A percentile compares a stretch with the other conserved stretches of the same genome.
Evolutionary conservation across 2,888 invertebrate species (phyloP).

Genomic region (Scaptomyza caliginosa): DNA sequence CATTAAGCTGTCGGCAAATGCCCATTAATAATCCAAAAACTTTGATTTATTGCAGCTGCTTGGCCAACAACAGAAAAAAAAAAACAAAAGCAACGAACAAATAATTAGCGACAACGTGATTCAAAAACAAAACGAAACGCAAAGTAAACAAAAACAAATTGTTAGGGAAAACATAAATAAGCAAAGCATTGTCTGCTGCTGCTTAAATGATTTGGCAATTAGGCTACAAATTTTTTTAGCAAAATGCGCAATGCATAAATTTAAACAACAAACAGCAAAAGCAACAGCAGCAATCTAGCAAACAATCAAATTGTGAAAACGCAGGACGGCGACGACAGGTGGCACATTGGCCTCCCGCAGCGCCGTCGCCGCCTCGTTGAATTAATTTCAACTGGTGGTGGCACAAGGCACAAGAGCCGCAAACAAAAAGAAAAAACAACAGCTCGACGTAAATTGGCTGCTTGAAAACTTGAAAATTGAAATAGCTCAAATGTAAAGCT

Average conservation of each 20-base stretch:
- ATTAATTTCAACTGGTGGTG: constrained; percentile 54
- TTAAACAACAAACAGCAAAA: constrained; percentile 56
- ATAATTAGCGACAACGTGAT: constrained; percentile 53
- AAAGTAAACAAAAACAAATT: constrained; percentile 43
- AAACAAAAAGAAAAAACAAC: constrained; percentile 25
- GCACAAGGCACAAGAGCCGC: constrained; percentile 16
- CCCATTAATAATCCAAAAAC: constrained; percentile 52
- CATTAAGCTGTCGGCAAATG: not conserved
- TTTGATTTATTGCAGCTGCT: constrained; percentile 73
- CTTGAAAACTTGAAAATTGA: constrained; percentile 23
- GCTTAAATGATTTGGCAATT: constrained; percentile 65
- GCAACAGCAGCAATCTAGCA: constrained; percentile 14
- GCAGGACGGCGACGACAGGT: constrained; percentile 70
- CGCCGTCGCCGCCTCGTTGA: constrained; percentile 55
- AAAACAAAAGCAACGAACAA: constrained; percentile 5
- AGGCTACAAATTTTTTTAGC: constrained; percentile 62
- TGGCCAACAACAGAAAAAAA: not conserved
- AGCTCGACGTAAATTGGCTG: constrained; percentile 26
- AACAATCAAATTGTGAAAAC: constrained; percentile 22
- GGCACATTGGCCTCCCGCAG: constrained; percentile 46
- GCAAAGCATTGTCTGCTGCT: constrained; percentile 32
- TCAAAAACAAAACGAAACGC: constrained; percentile 12
- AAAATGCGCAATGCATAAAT: constrained; percentile 69
- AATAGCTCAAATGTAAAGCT: constrained; percentile 26
- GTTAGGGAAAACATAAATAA: constrained; percentile 11